Base-by-base conservation (phyloP, 35 echinoderm and acorn worm genomes). In the Diadema setosum region DNA sequence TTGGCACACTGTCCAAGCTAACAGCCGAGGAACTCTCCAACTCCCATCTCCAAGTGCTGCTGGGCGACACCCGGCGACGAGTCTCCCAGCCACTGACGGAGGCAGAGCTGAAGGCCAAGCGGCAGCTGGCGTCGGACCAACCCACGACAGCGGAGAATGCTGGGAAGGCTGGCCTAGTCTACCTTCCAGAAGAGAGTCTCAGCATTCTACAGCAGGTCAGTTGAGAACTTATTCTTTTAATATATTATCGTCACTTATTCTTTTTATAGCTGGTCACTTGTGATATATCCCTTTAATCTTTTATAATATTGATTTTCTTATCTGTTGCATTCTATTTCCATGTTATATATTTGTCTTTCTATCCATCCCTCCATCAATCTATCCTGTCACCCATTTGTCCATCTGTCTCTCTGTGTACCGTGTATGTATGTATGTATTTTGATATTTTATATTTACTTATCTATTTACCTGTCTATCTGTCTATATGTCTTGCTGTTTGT, bases 91-190 rank as follows among this genome's bases (percentile, higher is more conserved):
- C 81, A 15, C 86, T 98, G 5, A 81, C 85, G 14, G 96, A 98
- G 81, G 40, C 45, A 5, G 96, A 98, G 67, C 44, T 94, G 26
- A 94, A 94, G 65, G 96, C 92, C 49, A 91, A 89, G 69, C 93
- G 87, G 37, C 96, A 90, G 82, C 86, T 98, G 0, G 26, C 69
- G 7, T 80, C 92, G n/a, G 96, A 94, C 15, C 48, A 80, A 33
- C 43, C 57, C 9, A 67, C 85, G 9, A 50, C 89, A 12, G 23
- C 82, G 59, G 92, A 94, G 48, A 86, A 87, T 74, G 85, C 91
- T 0, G 92, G 92, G 24, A 91, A 85, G 50, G 89, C 96, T 45
- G 92, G 96, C 18, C 45, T 98, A 40, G 58, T 91, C 27, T 98
- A 91, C 64, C 91, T 46, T 34, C 82, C 80, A 24, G 88, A 94